Evolutionary conservation across 30 jellyfish, hydroid and myxozoan species (phyloP).

Genomic region (Aurelia coerulea): DNA sequence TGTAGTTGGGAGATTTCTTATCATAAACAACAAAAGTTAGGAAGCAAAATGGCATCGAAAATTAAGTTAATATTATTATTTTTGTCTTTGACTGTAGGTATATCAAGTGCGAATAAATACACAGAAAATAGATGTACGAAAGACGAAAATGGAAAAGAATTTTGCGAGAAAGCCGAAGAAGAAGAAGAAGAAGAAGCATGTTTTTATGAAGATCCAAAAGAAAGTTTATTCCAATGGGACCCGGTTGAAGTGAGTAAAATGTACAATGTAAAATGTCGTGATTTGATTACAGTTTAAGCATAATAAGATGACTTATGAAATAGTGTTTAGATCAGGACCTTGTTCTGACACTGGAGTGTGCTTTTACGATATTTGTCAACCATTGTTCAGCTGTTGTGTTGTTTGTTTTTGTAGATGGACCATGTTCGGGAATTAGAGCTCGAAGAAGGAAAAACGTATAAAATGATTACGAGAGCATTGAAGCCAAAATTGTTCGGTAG

Average conservation of each 20-base stretch:
- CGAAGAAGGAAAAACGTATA: slow-evolving; percentile 86
- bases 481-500: slow-evolving; percentile 93
- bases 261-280: too few species aligned
- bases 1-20: too few species aligned
- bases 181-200: slow-evolving; percentile 81
- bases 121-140: slow-evolving; percentile 69
- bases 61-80: too few species aligned
- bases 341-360: too few species aligned
- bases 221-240: slow-evolving; percentile 91
- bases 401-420: slow-evolving; percentile 62
- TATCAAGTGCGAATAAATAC: slow-evolving; percentile 62
- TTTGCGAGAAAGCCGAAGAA: slow-evolving; percentile 71
- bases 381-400: too few species aligned
- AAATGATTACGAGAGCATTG: slow-evolving; percentile 87
- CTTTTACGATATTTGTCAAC: too few species aligned
- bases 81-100: slow-evolving; percentile 4
- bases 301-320: too few species aligned
- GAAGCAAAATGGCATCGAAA: too few species aligned
- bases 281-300: too few species aligned
- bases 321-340: too few species aligned
- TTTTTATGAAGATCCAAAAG: slow-evolving; percentile 78
- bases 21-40: too few species aligned
- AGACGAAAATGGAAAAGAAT: slow-evolving; percentile 84
- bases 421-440: slow-evolving; percentile 85
- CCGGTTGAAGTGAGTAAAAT: slow-evolving; percentile 76